These are phyloP conservation scores for Oreocharis arfaki DNA, from an alignment of 2,113 vertebrate genomes.

Conservation along the genomic window DNA sequence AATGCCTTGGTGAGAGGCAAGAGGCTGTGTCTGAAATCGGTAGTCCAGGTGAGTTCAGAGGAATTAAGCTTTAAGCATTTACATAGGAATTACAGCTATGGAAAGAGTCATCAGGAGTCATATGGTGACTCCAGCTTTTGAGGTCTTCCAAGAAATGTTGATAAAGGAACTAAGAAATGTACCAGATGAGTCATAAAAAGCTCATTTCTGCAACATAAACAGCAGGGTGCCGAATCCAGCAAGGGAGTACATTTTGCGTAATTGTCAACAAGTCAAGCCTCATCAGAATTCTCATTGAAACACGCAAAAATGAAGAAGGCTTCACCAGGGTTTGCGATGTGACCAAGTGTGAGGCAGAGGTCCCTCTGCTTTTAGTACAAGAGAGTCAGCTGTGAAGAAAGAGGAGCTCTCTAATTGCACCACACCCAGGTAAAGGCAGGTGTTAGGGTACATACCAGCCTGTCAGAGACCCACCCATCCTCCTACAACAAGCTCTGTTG, in stretches of 20 bases:
- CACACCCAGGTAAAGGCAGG: fast-evolving
- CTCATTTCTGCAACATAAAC: not conserved
- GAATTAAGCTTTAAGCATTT: not conserved
- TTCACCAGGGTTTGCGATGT: not conserved
- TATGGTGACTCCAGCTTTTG: not conserved
- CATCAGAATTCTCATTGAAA: not conserved
- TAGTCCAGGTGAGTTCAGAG: not conserved
- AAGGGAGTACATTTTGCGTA: not conserved
- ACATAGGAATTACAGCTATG: not conserved
- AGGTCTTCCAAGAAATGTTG: not conserved
- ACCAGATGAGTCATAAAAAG: not conserved
- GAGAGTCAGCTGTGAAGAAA: not conserved
- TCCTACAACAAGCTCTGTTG: not conserved
- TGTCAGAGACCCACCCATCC: not conserved
- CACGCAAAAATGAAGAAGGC: not conserved
- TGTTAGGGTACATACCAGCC: not conserved
- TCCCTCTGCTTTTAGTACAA: not conserved
- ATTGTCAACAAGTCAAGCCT: not conserved
- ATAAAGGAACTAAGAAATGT: not conserved
- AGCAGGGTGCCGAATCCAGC: not conserved
- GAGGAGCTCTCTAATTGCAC: not conserved
- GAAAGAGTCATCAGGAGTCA: not conserved
- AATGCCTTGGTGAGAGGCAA: not conserved
- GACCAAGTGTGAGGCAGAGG: fast-evolving
- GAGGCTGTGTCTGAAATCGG: not conserved